phyloP scores from a whole-genome alignment of 2,113 vertebrate genomes.

The Nothocercus julius region DNA sequence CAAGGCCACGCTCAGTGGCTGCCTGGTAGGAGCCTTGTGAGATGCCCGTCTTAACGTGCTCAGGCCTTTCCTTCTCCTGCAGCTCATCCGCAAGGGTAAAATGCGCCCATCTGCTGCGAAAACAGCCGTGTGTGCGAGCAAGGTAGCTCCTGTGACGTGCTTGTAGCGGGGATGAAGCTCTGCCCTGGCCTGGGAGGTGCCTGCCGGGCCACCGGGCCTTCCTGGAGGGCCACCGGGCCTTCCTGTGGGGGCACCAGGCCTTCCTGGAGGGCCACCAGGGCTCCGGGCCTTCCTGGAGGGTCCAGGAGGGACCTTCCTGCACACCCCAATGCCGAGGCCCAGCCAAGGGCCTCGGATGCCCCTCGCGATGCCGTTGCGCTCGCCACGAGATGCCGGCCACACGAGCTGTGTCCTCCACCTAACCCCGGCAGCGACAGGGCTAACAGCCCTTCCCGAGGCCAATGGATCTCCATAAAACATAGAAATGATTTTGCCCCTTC shows the following conservation, averaged over 20 bases:
- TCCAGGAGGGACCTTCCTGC: too few species aligned
- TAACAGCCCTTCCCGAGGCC: conserved; percentile 71
- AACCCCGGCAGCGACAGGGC: conserved; percentile 69
- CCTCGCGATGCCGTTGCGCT: too few species aligned
- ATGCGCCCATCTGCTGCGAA: not conserved
- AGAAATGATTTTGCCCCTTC: conserved; percentile 83
- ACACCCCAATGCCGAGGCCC: too few species aligned
- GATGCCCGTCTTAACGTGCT: fast-evolving
- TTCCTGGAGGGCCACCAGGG: too few species aligned
- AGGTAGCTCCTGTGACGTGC: not conserved
- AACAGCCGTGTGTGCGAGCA: not conserved
- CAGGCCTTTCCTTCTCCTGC: not conserved
- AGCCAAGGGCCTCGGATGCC: too few species aligned
- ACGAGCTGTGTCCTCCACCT: conserved; percentile 60
- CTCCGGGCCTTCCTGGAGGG: too few species aligned
- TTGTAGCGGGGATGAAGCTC: not conserved
- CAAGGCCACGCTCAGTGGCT: not conserved
- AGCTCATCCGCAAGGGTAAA: not conserved
- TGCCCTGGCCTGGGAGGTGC: too few species aligned
- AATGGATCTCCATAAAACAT: conserved; percentile 82
- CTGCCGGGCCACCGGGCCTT: too few species aligned
- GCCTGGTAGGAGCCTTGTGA: not conserved
- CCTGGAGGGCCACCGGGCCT: too few species aligned
- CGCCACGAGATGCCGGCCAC: too few species aligned
- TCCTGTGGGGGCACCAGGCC: too few species aligned